Evolutionary conservation across 2,888 invertebrate genomes (phyloP).

Genomic region (Seira musarum): DNA sequence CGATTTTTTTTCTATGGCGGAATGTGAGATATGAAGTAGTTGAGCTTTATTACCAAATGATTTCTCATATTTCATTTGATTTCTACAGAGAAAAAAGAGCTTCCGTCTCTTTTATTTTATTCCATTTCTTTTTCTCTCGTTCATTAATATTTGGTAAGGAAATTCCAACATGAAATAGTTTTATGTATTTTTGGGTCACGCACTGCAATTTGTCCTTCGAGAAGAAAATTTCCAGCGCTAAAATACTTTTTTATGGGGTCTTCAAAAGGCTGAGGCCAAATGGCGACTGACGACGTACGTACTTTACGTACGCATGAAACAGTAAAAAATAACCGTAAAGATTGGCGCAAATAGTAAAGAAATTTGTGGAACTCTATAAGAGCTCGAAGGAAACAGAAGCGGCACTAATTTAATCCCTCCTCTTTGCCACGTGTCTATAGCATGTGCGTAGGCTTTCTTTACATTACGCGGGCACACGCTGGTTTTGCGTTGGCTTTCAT

Average conservation of each 20-base stretch:
- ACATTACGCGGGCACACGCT: background rate
- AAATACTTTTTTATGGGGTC: constrained; percentile 3
- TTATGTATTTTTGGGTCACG: background rate
- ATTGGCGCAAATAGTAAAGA: background rate
- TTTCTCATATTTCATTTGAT: constrained; percentile 55
- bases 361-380: background rate
- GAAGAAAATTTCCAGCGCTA: background rate
- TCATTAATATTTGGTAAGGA: constrained; percentile 8
- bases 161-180: background rate
- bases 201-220: constrained; percentile 7
- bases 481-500: too few relatives aligned
- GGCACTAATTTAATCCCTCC: background rate
- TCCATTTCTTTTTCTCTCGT: constrained; percentile 9
- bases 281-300: constrained; percentile 1
- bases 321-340: constrained; percentile 3
- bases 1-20: background rate
- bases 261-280: constrained; percentile 7
- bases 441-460: constrained; percentile 38
- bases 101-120: constrained; percentile 23
- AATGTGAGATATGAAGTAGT: constrained; percentile 10
- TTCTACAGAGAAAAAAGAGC: constrained; percentile 25
- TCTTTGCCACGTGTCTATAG: constrained; percentile 47
- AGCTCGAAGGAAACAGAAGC: constrained; percentile 7
- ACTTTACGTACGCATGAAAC: background rate
- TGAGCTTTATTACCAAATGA: constrained; percentile 46